phyloP scores from a whole-genome alignment of 2,113 vertebrate species.

The Panthera tigris region DNA sequence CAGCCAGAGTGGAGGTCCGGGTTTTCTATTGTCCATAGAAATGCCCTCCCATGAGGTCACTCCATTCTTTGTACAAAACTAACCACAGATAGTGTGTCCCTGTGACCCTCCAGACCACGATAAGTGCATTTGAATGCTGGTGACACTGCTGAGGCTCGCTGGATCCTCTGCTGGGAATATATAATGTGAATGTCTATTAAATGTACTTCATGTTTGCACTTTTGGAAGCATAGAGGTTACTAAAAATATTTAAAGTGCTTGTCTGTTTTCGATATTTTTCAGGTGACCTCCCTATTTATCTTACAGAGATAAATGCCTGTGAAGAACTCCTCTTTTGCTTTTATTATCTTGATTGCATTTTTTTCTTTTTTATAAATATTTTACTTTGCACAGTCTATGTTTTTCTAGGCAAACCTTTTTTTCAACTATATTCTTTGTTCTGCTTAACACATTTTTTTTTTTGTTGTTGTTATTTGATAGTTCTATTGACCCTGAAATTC shows the following conservation, averaged over 20 bases:
- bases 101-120: not conserved
- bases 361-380: conserved; percentile 18
- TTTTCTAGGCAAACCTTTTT: not conserved
- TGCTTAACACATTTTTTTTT: not conserved
- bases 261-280: not conserved
- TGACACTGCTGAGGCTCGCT: not conserved
- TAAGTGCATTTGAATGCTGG: not conserved
- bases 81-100: too few species aligned
- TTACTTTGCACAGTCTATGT: not conserved
- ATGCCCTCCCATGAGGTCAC: not conserved
- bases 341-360: not conserved
- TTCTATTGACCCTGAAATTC: not conserved
- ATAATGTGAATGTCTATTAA: not conserved
- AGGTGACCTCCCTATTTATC: not conserved
- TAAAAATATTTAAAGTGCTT: not conserved
- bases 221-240: not conserved
- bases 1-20: not conserved
- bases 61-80: not conserved
- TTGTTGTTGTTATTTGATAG: not conserved
- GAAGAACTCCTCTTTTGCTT: not conserved
- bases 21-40: not conserved
- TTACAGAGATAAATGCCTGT: not conserved
- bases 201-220: not conserved
- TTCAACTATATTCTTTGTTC: not conserved
- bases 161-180: not conserved